A percentile compares a stretch with the other conserved stretches of the same genome.
These are phyloP conservation scores for Geopemphigus sp. DNA, from an alignment of 1,140 invertebrate species.

Conservation along the genomic window DNA sequence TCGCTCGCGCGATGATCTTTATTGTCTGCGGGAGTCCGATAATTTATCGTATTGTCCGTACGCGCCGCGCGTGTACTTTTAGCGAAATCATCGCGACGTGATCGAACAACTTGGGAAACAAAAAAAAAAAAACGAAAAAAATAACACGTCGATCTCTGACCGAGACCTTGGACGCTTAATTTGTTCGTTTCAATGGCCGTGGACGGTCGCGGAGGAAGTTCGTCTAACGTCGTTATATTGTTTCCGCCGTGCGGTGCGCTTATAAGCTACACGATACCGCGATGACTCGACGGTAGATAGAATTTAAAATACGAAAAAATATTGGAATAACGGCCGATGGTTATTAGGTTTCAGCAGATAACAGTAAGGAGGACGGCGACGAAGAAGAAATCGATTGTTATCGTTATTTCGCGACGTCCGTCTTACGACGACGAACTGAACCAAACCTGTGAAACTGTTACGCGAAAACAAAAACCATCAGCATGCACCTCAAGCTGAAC, in stretches of 20 bases:
- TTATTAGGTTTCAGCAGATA: conserved; percentile 4
- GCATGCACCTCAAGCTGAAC: conserved; percentile 13
- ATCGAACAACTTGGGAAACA: no score
- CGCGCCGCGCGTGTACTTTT: no score
- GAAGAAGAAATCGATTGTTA: background rate
- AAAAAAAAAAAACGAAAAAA: background rate
- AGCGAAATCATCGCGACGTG: no score
- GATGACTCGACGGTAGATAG: background rate
- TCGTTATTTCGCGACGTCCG: background rate
- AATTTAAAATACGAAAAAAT: background rate
- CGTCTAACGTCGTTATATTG: background rate
- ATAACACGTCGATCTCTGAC: conserved; percentile 45
- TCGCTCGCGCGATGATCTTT: background rate
- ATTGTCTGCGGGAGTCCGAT: background rate
- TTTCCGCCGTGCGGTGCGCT: background rate
- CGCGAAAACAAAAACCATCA: no score
- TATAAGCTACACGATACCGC: conserved; percentile 18
- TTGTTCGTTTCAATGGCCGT: conserved; percentile 1
- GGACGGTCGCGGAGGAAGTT: background rate
- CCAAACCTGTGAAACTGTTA: no score
- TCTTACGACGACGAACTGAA: no score
- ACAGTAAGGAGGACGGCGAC: background rate
- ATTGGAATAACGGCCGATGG: no score
- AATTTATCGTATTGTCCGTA: background rate
- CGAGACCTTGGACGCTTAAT: conserved; percentile 39